These are phyloP conservation scores for Neoseiulus cucumeris DNA, from an alignment of 1,140 invertebrate genomes.

Conservation along the genomic window DNA sequence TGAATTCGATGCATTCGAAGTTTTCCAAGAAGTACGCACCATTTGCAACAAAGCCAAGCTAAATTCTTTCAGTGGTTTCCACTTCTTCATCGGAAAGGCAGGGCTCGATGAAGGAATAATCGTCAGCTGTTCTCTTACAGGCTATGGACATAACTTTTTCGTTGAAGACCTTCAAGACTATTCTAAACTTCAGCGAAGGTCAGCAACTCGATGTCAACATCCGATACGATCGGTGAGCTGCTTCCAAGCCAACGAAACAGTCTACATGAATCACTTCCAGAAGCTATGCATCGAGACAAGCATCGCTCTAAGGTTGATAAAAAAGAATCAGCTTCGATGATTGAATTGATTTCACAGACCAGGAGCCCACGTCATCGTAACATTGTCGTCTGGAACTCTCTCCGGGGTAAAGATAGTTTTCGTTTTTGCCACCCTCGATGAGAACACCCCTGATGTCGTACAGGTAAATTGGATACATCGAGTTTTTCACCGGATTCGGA, in stretches of 20 bases:
- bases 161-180: not conserved
- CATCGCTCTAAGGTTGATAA: too few relatives aligned
- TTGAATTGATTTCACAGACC: not conserved
- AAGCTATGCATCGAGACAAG: too few relatives aligned
- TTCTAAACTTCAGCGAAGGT: not conserved
- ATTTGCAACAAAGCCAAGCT: not conserved
- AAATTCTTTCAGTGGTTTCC: too few relatives aligned
- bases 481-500: too few relatives aligned
- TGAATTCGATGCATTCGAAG: constrained; percentile 1
- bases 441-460: not conserved
- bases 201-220: not conserved
- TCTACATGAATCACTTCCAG: too few relatives aligned
- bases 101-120: not conserved
- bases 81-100: not conserved
- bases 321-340: too few relatives aligned
- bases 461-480: not conserved
- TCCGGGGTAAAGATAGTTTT: not conserved
- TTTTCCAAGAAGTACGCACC: not conserved
- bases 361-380: not conserved
- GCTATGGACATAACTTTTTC: constrained; percentile 9
- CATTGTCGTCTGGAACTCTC: not conserved
- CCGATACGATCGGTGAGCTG: not conserved
- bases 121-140: not conserved
- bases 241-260: too few relatives aligned
- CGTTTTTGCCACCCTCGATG: not conserved